These are phyloP conservation scores for Tenthredo mesomela DNA, from an alignment of 2,888 invertebrate genomes.

Conservation along the genomic window DNA sequence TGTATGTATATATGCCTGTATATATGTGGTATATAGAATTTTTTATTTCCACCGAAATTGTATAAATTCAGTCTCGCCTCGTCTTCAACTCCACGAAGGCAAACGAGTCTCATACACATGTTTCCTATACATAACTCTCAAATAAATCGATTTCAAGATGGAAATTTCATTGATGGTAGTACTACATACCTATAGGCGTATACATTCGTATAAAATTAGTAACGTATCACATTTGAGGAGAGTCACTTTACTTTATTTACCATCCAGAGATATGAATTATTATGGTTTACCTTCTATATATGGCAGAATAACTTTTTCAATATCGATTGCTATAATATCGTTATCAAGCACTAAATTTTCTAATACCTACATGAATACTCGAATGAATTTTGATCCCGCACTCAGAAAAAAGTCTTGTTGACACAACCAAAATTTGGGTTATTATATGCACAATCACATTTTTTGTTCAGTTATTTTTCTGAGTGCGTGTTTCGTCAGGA, in stretches of 20 bases:
- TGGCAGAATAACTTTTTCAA: neutral
- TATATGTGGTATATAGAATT: constrained; percentile 34
- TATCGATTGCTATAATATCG: neutral
- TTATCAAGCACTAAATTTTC: neutral
- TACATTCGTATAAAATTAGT: neutral
- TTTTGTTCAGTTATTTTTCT: no score
- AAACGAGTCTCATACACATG: constrained; percentile 10
- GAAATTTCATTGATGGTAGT: neutral
- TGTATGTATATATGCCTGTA: neutral
- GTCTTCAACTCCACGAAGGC: neutral
- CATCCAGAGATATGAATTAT: neutral
- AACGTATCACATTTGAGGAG: neutral
- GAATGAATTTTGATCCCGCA: no score
- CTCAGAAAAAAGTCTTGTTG: no score
- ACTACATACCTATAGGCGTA: neutral
- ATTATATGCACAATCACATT: no score
- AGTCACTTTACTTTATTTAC: neutral
- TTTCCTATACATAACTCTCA: neutral
- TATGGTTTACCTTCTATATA: neutral
- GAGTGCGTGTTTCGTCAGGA: neutral
- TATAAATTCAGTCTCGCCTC: constrained; percentile 12
- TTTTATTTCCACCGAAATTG: constrained; percentile 45
- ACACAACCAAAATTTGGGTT: no score
- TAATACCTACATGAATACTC: no score
- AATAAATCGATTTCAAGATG: neutral